A percentile compares a stretch with the other conserved stretches of the same genome.
Evolutionary conservation across 1,140 invertebrate species (phyloP).

Genomic region (Latrodectus geometricus): DNA sequence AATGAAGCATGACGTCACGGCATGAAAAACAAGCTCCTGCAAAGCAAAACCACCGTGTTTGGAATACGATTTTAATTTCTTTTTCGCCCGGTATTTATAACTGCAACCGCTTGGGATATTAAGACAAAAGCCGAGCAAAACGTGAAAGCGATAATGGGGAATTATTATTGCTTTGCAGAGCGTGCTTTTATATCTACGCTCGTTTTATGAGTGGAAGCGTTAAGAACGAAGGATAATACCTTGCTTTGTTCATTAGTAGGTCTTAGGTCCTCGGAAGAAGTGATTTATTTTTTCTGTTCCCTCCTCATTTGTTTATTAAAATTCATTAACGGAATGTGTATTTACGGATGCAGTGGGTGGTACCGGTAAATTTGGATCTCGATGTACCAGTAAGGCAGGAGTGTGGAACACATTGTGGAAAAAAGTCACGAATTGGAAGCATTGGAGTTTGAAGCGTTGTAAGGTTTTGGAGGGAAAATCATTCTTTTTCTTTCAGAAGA

Average conservation of each 20-base stretch:
- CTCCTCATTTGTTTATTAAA: background rate
- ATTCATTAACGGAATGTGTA: background rate
- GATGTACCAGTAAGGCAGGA: too few species aligned
- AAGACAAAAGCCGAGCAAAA: conserved; percentile 23
- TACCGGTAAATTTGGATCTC: background rate
- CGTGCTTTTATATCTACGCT: background rate
- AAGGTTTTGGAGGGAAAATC: too few species aligned
- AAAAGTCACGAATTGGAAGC: too few species aligned
- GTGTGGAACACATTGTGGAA: too few species aligned
- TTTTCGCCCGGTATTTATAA: conserved; percentile 48
- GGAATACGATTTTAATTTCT: conserved; percentile 60
- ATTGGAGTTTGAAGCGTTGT: too few species aligned
- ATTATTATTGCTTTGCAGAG: conserved; percentile 47
- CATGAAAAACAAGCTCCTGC: conserved; percentile 25
- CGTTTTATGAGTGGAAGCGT: background rate
- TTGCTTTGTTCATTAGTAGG: background rate
- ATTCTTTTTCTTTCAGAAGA: too few species aligned
- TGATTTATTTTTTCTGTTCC: background rate
- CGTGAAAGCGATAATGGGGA: conserved; percentile 50
- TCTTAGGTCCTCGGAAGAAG: background rate
- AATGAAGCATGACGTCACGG: background rate
- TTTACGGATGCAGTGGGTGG: background rate
- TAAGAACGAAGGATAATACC: background rate
- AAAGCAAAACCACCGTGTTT: conserved; percentile 40
- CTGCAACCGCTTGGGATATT: conserved; percentile 40